phyloP scores from a whole-genome alignment of 2,797 vertebrate genomes.

The Triplophysa yarkandensis region DNA sequence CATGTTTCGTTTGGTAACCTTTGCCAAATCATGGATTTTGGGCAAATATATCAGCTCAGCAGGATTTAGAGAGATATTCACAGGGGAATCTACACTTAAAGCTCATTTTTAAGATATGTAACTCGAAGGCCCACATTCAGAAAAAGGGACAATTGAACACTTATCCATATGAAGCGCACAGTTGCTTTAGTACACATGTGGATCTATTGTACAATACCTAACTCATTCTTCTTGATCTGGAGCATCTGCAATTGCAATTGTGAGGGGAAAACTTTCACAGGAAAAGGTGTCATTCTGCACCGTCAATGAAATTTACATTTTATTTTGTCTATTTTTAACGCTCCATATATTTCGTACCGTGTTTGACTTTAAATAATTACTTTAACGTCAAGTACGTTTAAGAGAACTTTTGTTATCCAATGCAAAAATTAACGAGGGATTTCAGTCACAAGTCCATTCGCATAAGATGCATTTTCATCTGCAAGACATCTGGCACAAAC shows the following conservation, averaged over 20 bases:
- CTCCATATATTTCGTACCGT: no score
- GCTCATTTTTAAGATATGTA: constrained; percentile 35
- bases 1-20: neutral
- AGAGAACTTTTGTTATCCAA: no score
- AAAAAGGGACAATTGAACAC: neutral
- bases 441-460: no score
- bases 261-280: neutral
- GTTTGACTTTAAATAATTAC: no score
- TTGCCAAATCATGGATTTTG: neutral
- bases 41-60: neutral
- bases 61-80: neutral
- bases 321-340: neutral
- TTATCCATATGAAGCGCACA: neutral
- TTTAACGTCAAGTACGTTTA: no score
- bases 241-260: neutral
- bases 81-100: neutral
- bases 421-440: no score
- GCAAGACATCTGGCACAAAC: no score
- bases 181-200: neutral
- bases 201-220: neutral
- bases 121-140: neutral
- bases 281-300: neutral
- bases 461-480: no score
- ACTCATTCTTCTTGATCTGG: neutral
- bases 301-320: neutral